A percentile compares a stretch with the other conserved stretches of the same genome.
phyloP scores from a whole-genome alignment of 1,140 invertebrate species.

The Venturia canescens region DNA sequence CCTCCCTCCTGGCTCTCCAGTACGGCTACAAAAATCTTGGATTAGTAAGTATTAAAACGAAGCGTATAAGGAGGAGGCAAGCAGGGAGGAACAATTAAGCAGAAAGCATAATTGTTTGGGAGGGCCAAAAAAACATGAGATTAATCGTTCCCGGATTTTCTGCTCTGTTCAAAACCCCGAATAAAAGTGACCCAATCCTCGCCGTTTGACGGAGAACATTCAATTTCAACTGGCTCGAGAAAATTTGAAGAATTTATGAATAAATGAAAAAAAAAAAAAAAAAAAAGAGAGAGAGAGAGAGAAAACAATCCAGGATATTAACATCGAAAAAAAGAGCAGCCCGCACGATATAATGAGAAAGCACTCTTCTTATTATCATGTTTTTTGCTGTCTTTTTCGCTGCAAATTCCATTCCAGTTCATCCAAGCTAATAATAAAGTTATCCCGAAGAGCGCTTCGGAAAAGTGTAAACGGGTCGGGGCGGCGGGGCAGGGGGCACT shows the following conservation, averaged over 20 bases:
- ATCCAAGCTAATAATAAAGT: slow-evolving; percentile 37
- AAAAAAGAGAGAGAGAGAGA: slow-evolving; percentile 5
- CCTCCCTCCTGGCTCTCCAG: slow-evolving; percentile 74
- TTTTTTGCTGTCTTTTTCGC: not conserved
- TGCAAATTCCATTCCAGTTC: slow-evolving; percentile 37
- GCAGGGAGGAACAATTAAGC: not conserved
- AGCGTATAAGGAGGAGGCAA: not conserved
- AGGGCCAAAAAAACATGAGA: too few species aligned
- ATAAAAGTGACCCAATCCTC: too few species aligned
- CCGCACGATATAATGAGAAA: slow-evolving; percentile 25
- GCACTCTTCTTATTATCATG: slow-evolving; percentile 11
- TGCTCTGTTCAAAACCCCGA: too few species aligned
- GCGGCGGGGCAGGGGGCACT: not conserved
- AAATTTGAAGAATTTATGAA: too few species aligned
- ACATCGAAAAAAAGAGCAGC: not conserved
- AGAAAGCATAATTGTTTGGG: not conserved
- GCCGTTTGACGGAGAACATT: too few species aligned
- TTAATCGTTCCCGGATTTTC: too few species aligned
- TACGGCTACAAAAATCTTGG: slow-evolving; percentile 75
- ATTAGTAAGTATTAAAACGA: slow-evolving; percentile 67
- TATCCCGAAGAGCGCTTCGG: slow-evolving; percentile 34
- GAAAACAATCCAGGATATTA: not conserved
- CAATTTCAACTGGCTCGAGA: too few species aligned
- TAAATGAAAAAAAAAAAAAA: not conserved
- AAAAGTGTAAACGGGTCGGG: slow-evolving; percentile 16